Conservation (phyloP, 1,140 invertebrate genomes). For the Sitobion miscanthi region DNA sequence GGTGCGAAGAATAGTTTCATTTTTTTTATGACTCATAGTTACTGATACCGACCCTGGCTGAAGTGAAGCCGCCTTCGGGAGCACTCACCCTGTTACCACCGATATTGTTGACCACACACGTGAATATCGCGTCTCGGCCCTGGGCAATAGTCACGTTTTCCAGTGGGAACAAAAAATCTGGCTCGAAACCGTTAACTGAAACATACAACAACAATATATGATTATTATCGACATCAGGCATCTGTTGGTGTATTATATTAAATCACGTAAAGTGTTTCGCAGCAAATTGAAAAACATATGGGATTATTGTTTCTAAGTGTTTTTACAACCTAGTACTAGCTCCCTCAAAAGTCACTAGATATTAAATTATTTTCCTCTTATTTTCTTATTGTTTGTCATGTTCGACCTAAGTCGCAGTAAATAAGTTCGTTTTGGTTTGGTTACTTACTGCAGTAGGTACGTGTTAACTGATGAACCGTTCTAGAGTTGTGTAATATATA, state of each 20-base stretch:
- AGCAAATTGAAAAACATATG: neutral
- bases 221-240: conserved; percentile 20
- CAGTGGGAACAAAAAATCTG: conserved; percentile 83
- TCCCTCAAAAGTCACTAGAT: neutral
- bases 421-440: neutral
- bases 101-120: conserved; percentile 88
- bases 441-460: neutral
- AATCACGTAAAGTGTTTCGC: conserved; percentile 28
- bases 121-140: conserved; percentile 86
- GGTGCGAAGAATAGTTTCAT: conserved; percentile 44
- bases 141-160: conserved; percentile 87
- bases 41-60: conserved; percentile 60
- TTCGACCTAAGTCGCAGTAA: neutral
- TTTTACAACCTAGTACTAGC: neutral
- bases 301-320: conserved; percentile 25
- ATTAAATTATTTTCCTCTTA: neutral
- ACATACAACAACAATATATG: conserved; percentile 59
- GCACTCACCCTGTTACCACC: conserved; percentile 92
- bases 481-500: neutral
- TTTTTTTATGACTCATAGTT: conserved; percentile 21
- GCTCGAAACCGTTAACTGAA: conserved; percentile 73
- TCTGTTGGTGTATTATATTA: conserved; percentile 16
- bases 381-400: neutral
- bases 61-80: conserved; percentile 68
- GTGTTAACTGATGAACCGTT: neutral